These are phyloP conservation scores for Hydra vulgaris DNA, from an alignment of 30 jellyfish, hydroid and myxozoan species.

Conservation along the genomic window DNA sequence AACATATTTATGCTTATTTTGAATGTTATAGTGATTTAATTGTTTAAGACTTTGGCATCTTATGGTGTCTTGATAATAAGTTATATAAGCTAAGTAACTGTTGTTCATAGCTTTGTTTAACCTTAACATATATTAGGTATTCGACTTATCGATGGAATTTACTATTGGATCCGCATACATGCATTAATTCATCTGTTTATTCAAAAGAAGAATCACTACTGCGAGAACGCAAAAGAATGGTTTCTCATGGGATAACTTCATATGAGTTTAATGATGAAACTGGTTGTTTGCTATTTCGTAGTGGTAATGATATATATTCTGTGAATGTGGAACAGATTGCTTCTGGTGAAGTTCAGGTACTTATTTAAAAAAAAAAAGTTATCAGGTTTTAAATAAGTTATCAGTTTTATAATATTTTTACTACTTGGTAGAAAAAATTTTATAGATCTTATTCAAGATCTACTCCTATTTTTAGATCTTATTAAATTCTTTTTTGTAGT, in stretches of 20 bases:
- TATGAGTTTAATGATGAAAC: constrained; percentile 60
- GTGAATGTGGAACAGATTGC: constrained; percentile 41
- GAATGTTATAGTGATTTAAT: too few relatives aligned
- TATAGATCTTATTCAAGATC: too few relatives aligned
- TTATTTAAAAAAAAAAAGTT: not conserved
- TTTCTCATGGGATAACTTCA: constrained; percentile 79
- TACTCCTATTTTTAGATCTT: too few relatives aligned
- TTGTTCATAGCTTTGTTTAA: too few relatives aligned
- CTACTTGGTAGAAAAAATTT: too few relatives aligned
- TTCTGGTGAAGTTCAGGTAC: constrained; percentile 44
- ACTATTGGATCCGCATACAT: constrained; percentile 26
- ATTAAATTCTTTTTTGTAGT: too few relatives aligned
- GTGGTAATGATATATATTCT: constrained; percentile 43
- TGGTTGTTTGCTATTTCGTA: constrained; percentile 63
- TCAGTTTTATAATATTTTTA: too few relatives aligned
- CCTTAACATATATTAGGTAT: not conserved
- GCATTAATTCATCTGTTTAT: constrained; percentile 38
- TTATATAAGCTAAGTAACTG: too few relatives aligned
- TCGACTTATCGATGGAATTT: constrained; percentile 39
- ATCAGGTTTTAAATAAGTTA: too few relatives aligned
- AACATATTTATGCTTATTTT: too few relatives aligned
- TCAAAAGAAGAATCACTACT: constrained; percentile 75
- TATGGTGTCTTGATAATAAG: too few relatives aligned
- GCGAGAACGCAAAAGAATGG: constrained; percentile 72
- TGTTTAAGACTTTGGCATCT: too few relatives aligned